Percentiles rank a stretch among this genome's conserved stretches.
Conservation (phyloP, 2,797 vertebrate species). For the Emydoidea blandingii region DNA sequence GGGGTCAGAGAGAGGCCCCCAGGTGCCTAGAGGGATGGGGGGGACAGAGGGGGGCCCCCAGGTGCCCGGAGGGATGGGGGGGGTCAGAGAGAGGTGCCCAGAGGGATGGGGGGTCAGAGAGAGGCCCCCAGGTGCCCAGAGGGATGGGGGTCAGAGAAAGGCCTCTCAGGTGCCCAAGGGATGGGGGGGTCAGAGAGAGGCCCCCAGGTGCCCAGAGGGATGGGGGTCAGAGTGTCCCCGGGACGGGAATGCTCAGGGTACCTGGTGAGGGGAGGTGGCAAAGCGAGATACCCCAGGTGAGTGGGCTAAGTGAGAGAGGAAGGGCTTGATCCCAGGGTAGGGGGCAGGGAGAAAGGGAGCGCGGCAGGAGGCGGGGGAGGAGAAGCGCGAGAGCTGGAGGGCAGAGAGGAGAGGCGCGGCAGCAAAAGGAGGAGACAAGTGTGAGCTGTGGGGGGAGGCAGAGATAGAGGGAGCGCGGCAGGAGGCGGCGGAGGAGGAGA, state of each 20-base stretch:
- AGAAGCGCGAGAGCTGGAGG: conserved; percentile 46
- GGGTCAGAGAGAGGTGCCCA: conserved; percentile 31
- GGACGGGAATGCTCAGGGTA: too few species aligned
- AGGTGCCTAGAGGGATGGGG: neutral
- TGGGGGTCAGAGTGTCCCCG: neutral
- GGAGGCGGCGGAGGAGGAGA: conserved; percentile 65
- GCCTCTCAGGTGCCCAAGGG: neutral
- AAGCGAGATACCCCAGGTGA: conserved; percentile 77
- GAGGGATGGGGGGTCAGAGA: conserved; percentile 5
- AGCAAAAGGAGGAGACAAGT: conserved; percentile 74
- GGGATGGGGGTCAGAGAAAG: neutral
- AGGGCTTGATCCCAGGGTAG: conserved; percentile 74
- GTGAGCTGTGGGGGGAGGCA: conserved; percentile 60
- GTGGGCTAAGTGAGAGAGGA: conserved; percentile 85
- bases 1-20: too few species aligned
- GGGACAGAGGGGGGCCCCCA: neutral
- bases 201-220: neutral
- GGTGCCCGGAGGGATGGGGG: conserved; percentile 45
- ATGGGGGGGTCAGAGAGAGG: neutral
- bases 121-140: conserved; percentile 42
- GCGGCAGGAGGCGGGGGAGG: conserved; percentile 39
- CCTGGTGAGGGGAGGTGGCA: neutral
- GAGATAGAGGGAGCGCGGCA: conserved; percentile 36
- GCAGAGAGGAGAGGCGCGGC: conserved; percentile 63
- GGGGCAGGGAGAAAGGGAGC: neutral